phyloP scores from a whole-genome alignment of 2,797 vertebrate genomes.

The Artibeus jamaicensis region DNA sequence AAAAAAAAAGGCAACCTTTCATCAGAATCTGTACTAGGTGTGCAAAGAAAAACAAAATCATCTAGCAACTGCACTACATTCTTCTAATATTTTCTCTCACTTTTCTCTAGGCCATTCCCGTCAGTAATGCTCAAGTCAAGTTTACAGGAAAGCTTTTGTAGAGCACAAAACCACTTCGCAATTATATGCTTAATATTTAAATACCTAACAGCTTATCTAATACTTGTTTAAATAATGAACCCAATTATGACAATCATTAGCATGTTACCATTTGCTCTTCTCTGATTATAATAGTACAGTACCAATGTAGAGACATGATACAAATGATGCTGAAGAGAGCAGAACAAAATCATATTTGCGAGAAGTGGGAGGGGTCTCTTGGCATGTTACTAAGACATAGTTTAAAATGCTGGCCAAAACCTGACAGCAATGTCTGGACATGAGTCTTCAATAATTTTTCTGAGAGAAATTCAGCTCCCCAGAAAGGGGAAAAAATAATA shows the following conservation, averaged over 20 bases:
- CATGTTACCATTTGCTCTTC: conserved; percentile 58
- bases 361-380: not conserved
- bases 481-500: not conserved
- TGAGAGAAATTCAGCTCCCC: not conserved
- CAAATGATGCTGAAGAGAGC: conserved; percentile 33
- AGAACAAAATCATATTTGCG: not conserved
- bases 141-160: conserved; percentile 56
- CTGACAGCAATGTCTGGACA: not conserved
- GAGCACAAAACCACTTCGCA: conserved; percentile 57
- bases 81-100: conserved; percentile 33
- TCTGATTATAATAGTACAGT: conserved; percentile 42
- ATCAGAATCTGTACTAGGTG: conserved; percentile 33
- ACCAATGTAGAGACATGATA: conserved; percentile 11
- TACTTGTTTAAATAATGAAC: conserved; percentile 69
- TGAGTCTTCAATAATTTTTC: not conserved
- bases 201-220: conserved; percentile 58
- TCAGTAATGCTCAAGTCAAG: conserved; percentile 41
- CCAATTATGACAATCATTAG: conserved; percentile 62
- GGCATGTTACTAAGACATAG: not conserved
- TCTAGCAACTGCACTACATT: not conserved
- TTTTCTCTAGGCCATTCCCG: conserved; percentile 27
- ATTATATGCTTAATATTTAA: conserved; percentile 64
- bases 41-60: conserved; percentile 47
- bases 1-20: conserved; percentile 48
- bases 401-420: conserved; percentile 24